A percentile compares a stretch with the other conserved stretches of the same genome.
Evolutionary conservation across 2,113 vertebrate genomes (phyloP).

Genomic region (Phodopus roborovskii): DNA sequence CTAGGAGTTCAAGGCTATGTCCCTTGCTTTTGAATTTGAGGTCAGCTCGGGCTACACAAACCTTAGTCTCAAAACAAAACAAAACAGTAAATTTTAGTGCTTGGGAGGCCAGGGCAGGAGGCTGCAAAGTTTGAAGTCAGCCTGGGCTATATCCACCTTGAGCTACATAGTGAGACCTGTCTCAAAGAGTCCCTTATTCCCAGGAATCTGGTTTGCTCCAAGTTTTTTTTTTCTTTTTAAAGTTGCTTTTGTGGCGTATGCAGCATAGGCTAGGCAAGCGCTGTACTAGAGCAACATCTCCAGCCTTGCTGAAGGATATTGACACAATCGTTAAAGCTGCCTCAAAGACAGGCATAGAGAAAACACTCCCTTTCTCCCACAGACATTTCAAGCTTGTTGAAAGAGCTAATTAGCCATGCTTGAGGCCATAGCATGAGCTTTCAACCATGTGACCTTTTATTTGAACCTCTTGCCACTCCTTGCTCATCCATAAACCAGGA

Average conservation of each 20-base stretch:
- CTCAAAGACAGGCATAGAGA: neutral
- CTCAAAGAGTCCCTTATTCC: neutral
- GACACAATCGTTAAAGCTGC: neutral
- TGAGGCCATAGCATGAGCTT: neutral
- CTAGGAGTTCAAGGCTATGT: neutral
- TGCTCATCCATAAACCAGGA: neutral
- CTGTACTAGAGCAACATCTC: neutral
- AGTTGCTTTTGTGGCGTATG: neutral
- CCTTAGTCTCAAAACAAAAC: neutral
- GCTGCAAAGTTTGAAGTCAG: neutral
- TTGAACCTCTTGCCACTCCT: neutral
- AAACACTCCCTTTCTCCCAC: neutral
- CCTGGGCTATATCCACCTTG: neutral
- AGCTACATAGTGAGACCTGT: neutral
- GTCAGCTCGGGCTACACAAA: neutral
- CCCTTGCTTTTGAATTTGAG: neutral
- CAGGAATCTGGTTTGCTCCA: neutral
- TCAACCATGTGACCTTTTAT: neutral
- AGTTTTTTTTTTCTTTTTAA: neutral
- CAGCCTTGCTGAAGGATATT: neutral
- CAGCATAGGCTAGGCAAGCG: neutral
- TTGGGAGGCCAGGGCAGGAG: neutral
- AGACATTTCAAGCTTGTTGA: neutral
- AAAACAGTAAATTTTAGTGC: neutral
- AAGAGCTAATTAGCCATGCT: neutral